phyloP scores from a whole-genome alignment of 2,113 vertebrate species.

The Alosa alosa region DNA sequence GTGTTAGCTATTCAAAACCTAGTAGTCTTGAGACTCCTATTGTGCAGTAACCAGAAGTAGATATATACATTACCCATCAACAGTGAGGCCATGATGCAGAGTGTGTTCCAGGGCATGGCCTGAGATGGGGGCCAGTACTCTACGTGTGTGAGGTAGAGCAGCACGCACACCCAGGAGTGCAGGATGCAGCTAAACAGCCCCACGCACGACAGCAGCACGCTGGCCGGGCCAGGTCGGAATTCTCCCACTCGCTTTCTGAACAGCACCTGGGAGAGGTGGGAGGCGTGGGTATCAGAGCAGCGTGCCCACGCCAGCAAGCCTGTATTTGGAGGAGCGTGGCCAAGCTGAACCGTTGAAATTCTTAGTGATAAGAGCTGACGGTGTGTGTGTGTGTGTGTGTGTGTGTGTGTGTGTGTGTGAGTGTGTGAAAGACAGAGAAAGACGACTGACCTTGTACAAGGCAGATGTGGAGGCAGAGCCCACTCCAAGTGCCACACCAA shows the following conservation, averaged over 20 bases:
- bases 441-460: slow-evolving; percentile 55
- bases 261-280: slow-evolving; percentile 46
- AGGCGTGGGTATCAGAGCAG: background rate
- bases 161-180: slow-evolving; percentile 54
- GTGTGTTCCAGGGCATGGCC: slow-evolving; percentile 47
- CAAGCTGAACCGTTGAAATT: background rate
- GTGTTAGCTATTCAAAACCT: too few relatives aligned
- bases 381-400: background rate
- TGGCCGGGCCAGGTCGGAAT: slow-evolving; percentile 24
- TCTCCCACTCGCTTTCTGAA: slow-evolving; percentile 49
- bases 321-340: background rate
- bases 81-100: slow-evolving; percentile 47
- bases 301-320: background rate
- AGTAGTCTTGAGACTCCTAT: too few relatives aligned
- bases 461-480: slow-evolving; percentile 62
- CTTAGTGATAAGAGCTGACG: background rate
- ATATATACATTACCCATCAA: slow-evolving; percentile 40
- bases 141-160: slow-evolving; percentile 52
- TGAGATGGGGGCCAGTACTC: slow-evolving; percentile 54
- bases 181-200: slow-evolving; percentile 47
- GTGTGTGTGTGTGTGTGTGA: background rate
- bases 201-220: slow-evolving; percentile 48
- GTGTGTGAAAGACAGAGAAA: background rate
- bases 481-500: slow-evolving; percentile 57
- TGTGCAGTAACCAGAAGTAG: background rate